A percentile compares a stretch with the other conserved stretches of the same genome.
These are phyloP conservation scores for Microctonus brassicae DNA, from an alignment of 2,888 invertebrate species.

Conservation along the genomic window DNA sequence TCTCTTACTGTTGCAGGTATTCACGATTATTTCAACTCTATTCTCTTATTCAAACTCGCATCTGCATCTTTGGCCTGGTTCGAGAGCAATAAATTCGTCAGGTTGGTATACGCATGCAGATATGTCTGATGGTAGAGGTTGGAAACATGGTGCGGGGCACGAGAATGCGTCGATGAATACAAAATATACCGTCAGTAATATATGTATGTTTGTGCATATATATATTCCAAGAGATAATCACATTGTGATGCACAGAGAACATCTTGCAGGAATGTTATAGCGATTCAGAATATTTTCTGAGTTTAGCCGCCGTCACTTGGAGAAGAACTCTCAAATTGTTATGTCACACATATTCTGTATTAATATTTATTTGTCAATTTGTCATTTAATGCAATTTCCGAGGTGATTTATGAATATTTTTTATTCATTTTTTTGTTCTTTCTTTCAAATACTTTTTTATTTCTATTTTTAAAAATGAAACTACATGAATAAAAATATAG, in stretches of 20 bases:
- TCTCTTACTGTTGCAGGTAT: not conserved
- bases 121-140: conserved; percentile 14
- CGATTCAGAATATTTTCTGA: not conserved
- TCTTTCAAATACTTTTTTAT: not conserved
- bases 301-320: not conserved
- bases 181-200: conserved; percentile 50
- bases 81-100: conserved; percentile 66
- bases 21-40: conserved; percentile 5
- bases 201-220: not conserved
- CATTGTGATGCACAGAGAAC: not conserved
- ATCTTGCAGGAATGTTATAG: not conserved
- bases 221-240: not conserved
- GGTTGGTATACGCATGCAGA: conserved; percentile 50
- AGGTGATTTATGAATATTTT: not conserved
- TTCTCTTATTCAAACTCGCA: conserved; percentile 32
- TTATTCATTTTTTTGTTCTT: not conserved
- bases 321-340: not conserved
- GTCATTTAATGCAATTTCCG: not conserved
- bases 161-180: conserved; percentile 63
- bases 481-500: not conserved
- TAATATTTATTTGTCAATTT: not conserved
- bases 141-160: conserved; percentile 52
- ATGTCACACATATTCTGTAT: not conserved
- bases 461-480: not conserved
- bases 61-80: conserved; percentile 56